These are phyloP conservation scores for Cheilosia urbana DNA, from an alignment of 2,888 invertebrate species.

Conservation along the genomic window DNA sequence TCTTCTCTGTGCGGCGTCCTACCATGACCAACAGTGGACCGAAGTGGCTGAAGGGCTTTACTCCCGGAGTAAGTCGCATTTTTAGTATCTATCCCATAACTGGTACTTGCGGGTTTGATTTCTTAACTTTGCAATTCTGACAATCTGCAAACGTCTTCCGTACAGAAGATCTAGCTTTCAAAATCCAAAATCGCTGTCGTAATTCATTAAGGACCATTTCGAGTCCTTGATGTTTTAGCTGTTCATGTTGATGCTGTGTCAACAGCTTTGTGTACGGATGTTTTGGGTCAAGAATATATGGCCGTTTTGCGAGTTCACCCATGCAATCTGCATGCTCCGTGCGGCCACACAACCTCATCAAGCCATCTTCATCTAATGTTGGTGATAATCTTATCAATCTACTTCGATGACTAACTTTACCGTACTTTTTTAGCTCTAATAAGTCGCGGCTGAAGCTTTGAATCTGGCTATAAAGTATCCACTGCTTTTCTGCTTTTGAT, in stretches of 20 bases:
- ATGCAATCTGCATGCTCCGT: not conserved
- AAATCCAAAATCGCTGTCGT: not conserved
- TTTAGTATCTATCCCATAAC: constrained; percentile 1
- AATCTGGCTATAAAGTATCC: not conserved
- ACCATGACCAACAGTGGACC: constrained; percentile 69
- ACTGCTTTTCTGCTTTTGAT: not conserved
- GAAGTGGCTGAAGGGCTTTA: constrained; percentile 69
- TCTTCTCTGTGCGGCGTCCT: constrained; percentile 17
- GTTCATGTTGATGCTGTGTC: not conserved
- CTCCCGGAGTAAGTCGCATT: not conserved
- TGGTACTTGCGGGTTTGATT: not conserved
- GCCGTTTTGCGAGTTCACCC: not conserved
- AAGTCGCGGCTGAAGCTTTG: not conserved
- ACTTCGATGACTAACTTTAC: not conserved
- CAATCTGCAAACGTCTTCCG: constrained; percentile 13
- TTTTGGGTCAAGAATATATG: constrained; percentile 1
- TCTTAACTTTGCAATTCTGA: no score
- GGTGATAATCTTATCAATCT: not conserved
- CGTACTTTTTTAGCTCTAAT: not conserved
- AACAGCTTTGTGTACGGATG: constrained; percentile 2
- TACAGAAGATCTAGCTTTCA: not conserved
- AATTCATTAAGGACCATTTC: constrained; percentile 19
- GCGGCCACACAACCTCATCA: not conserved
- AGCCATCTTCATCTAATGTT: not conserved
- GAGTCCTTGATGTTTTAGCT: not conserved